Conservation (phyloP, 2,113 vertebrate species). For the Bubo scandiacus region DNA sequence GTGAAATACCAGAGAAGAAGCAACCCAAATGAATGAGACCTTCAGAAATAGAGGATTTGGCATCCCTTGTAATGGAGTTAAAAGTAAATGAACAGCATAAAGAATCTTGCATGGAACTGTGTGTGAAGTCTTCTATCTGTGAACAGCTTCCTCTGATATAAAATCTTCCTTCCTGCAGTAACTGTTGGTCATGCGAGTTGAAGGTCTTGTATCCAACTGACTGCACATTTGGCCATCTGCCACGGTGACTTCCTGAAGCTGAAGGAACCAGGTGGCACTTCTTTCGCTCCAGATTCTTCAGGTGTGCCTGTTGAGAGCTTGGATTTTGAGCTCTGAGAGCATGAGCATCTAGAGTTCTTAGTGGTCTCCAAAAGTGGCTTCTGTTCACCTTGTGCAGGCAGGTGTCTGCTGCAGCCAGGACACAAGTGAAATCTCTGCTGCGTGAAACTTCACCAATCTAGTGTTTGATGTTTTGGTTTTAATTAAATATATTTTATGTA, state of each 20-base stretch:
- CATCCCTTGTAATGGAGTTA: not conserved
- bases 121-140: not conserved
- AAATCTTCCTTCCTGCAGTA: not conserved
- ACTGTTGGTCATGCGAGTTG: not conserved
- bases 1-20: slow-evolving; percentile 79
- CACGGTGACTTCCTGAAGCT: not conserved
- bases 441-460: not conserved
- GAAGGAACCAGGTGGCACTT: not conserved
- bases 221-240: not conserved
- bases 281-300: not conserved
- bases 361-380: not conserved
- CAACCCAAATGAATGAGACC: slow-evolving; percentile 34
- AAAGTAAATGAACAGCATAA: not conserved
- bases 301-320: not conserved
- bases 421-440: not conserved
- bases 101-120: not conserved
- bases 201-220: not conserved
- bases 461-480: not conserved
- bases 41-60: not conserved
- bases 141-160: not conserved
- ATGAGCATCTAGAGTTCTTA: not conserved
- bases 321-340: not conserved
- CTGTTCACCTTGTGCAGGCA: not conserved
- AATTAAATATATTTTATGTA: slow-evolving; percentile 26
- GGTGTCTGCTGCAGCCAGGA: not conserved